Conservation (phyloP, 2,113 vertebrate species). For the Oryzias melastigma region DNA sequence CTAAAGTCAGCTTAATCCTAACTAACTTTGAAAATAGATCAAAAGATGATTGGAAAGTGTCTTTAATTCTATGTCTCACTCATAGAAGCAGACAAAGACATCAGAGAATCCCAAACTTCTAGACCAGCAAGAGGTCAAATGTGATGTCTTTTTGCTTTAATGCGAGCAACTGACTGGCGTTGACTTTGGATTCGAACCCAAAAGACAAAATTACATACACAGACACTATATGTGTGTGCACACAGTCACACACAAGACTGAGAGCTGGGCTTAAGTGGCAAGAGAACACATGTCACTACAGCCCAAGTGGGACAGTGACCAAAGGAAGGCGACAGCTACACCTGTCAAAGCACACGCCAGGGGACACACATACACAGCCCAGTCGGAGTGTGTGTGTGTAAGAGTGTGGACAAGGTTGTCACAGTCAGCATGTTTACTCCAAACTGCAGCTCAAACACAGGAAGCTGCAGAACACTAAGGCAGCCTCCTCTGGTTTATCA, state of each 20-base stretch:
- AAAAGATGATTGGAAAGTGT: no score
- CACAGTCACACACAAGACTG: slow-evolving; percentile 18
- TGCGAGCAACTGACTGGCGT: neutral
- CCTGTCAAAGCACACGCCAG: slow-evolving; percentile 72
- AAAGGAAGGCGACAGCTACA: slow-evolving; percentile 74
- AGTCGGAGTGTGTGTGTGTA: slow-evolving; percentile 5
- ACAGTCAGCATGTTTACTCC: slow-evolving; percentile 20
- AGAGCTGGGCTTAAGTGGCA: slow-evolving; percentile 48
- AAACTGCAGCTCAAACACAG: slow-evolving; percentile 32
- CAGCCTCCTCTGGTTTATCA: slow-evolving; percentile 25
- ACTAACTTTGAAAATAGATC: no score
- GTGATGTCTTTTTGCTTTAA: no score
- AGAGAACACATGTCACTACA: slow-evolving; percentile 77
- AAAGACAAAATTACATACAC: slow-evolving; percentile 26
- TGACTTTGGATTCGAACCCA: slow-evolving; percentile 24
- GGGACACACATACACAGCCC: slow-evolving; percentile 57
- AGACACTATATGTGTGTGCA: slow-evolving; percentile 14
- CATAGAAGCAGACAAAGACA: no score
- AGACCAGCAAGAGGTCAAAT: no score
- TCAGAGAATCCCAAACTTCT: no score
- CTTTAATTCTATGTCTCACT: no score
- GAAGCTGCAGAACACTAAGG: slow-evolving; percentile 10
- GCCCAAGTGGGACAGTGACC: slow-evolving; percentile 68
- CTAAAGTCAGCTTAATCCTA: no score
- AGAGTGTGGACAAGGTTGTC: slow-evolving; percentile 39